A percentile compares a stretch with the other conserved stretches of the same genome.
phyloP scores from a whole-genome alignment of 1,140 invertebrate species.

The Drosophila baimaii region DNA sequence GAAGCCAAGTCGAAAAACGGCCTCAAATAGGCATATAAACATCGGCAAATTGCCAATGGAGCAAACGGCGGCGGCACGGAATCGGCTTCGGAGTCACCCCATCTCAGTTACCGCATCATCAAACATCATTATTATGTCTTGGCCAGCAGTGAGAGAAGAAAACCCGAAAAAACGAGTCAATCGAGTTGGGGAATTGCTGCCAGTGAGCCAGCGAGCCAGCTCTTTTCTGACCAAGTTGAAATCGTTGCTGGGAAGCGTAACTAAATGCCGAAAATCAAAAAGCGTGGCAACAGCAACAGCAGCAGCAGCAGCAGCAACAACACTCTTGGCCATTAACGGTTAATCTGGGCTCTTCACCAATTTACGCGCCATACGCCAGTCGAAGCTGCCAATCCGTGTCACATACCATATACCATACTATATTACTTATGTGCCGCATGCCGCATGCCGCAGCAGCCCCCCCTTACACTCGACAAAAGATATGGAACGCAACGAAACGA shows the following conservation, averaged over 20 bases:
- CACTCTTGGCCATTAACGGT: conserved; percentile 73
- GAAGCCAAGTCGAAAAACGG: conserved; percentile 66
- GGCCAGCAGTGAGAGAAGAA: conserved; percentile 24
- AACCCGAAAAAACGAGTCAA: conserved; percentile 67
- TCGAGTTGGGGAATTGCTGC: conserved; percentile 47
- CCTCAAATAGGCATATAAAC: conserved; percentile 74
- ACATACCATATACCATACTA: conserved; percentile 39
- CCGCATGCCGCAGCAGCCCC: conserved; percentile 27
- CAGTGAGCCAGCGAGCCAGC: conserved; percentile 7
- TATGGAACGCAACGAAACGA: conserved; percentile 10
- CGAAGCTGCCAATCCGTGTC: conserved; percentile 53
- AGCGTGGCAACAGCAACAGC: conserved; percentile 62
- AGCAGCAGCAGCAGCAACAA: not conserved
- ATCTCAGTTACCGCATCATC: conserved; percentile 71
- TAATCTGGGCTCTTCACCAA: conserved; percentile 67
- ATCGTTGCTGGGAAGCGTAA: conserved; percentile 39
- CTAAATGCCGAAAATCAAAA: conserved; percentile 74
- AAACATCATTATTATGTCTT: conserved; percentile 62
- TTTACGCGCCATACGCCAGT: conserved; percentile 46
- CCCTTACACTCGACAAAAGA: conserved; percentile 34
- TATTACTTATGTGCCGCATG: conserved; percentile 38
- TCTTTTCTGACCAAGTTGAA: conserved; percentile 40
- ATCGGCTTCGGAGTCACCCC: conserved; percentile 3
- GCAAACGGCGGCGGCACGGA: conserved; percentile 35
- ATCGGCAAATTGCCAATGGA: conserved; percentile 65